Evolutionary conservation across 2,888 invertebrate genomes (phyloP).

Genomic region (Xestia rhomboidea): DNA sequence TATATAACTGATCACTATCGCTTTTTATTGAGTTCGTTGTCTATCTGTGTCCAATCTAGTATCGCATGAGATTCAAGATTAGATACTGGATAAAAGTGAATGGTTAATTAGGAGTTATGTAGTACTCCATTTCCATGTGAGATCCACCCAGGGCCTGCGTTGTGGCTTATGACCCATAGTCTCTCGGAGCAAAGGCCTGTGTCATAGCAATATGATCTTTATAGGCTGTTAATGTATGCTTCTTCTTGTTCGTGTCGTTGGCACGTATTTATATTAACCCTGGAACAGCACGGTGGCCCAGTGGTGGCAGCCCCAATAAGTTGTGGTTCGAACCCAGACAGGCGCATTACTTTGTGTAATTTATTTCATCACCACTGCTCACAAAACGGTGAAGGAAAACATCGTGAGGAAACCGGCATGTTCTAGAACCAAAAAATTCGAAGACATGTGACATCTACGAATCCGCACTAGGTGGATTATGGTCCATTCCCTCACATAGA

Average conservation of each 20-base stretch:
- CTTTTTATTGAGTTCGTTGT: conserved; percentile 37
- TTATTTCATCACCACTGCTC: no score
- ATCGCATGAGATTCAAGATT: neutral
- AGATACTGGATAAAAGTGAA: conserved; percentile 2
- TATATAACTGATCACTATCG: conserved; percentile 53
- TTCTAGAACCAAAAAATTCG: no score
- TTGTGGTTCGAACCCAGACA: no score
- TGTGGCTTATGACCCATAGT: neutral
- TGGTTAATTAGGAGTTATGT: conserved; percentile 3
- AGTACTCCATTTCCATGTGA: neutral
- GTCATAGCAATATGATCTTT: neutral
- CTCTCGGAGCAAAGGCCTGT: neutral
- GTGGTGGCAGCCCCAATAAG: no score
- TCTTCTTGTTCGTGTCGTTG: neutral
- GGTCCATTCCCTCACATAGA: no score
- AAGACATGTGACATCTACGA: no score
- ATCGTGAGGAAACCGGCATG: no score
- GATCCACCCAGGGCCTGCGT: neutral
- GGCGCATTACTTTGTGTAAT: no score
- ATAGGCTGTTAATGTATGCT: neutral
- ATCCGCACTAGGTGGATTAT: no score
- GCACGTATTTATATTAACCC: neutral
- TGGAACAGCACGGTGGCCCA: no score
- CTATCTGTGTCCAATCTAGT: conserved; percentile 1
- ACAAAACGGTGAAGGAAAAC: no score